Percentiles rank a stretch among this genome's conserved stretches.
These are phyloP conservation scores for Indicator maculatus DNA, from an alignment of 2,113 vertebrate genomes.

Conservation along the genomic window DNA sequence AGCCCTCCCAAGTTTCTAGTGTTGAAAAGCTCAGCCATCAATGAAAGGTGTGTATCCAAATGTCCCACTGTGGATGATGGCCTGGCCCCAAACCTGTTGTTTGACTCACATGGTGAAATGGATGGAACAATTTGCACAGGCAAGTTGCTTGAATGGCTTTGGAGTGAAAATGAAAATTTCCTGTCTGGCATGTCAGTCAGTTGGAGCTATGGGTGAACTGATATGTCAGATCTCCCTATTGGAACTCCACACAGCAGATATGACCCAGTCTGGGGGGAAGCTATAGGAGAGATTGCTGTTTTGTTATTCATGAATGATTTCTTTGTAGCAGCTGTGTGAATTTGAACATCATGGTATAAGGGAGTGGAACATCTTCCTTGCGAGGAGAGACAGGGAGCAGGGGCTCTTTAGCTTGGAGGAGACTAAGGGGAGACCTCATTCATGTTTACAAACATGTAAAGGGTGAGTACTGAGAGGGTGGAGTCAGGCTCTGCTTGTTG, in stretches of 20 bases:
- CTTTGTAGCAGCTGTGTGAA: neutral
- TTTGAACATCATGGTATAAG: neutral
- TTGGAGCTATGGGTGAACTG: neutral
- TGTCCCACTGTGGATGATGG: neutral
- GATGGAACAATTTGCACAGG: neutral
- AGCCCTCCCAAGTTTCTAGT: neutral
- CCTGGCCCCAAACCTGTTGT: neutral
- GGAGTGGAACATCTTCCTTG: too few relatives aligned
- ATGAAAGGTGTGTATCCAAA: neutral
- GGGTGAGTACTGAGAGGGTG: too few relatives aligned
- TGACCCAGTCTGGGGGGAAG: neutral
- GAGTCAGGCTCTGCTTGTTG: too few relatives aligned
- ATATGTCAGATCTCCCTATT: neutral
- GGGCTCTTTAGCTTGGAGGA: too few relatives aligned
- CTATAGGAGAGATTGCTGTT: neutral
- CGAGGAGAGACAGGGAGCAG: too few relatives aligned
- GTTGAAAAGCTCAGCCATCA: neutral
- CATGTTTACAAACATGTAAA: too few relatives aligned
- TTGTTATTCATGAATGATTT: neutral
- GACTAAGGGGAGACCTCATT: too few relatives aligned
- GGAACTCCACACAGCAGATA: neutral
- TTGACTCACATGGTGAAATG: accelerated
- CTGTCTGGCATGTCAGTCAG: neutral
- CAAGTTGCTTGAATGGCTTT: neutral
- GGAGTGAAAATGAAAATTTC: neutral